Conservation (phyloP, 1,140 invertebrate genomes). For the Himalopsyche phryganea region DNA sequence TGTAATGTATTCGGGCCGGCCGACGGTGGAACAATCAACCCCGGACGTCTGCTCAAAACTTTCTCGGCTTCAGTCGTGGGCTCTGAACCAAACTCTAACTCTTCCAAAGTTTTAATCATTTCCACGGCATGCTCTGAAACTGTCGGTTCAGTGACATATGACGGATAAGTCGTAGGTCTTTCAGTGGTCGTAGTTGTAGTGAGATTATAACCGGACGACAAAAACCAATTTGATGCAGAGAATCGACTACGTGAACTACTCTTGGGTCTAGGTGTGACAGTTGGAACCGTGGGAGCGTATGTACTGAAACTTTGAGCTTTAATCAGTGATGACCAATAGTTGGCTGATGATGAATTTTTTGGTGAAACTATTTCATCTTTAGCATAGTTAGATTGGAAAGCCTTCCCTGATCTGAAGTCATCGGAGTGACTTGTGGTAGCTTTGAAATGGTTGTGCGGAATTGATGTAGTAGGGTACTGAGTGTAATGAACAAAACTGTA, state of each 20-base stretch:
- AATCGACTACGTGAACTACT: constrained; percentile 24
- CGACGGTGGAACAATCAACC: constrained; percentile 63
- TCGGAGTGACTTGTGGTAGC: background rate
- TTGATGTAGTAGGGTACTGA: constrained; percentile 24
- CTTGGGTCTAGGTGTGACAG: constrained; percentile 22
- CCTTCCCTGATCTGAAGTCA: constrained; percentile 16
- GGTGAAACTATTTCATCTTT: constrained; percentile 2
- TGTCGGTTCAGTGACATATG: constrained; percentile 18
- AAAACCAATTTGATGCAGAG: constrained; percentile 31
- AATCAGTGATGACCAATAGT: constrained; percentile 8
- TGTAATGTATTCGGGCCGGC: constrained; percentile 71
- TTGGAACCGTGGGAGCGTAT: constrained; percentile 29
- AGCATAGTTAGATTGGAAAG: background rate
- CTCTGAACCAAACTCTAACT: constrained; percentile 31
- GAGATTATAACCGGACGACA: background rate
- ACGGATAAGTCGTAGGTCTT: constrained; percentile 37
- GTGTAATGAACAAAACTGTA: constrained; percentile 25
- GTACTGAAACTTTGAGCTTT: constrained; percentile 19
- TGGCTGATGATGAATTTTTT: constrained; percentile 7
- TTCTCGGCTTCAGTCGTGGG: constrained; percentile 38
- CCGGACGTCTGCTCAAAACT: constrained; percentile 50
- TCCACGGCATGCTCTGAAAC: constrained; percentile 45
- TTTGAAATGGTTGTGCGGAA: constrained; percentile 10
- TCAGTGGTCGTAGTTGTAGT: constrained; percentile 25
- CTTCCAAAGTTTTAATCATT: constrained; percentile 45